phyloP scores from a whole-genome alignment of 1,140 invertebrate species.

The Cherax destructor region DNA sequence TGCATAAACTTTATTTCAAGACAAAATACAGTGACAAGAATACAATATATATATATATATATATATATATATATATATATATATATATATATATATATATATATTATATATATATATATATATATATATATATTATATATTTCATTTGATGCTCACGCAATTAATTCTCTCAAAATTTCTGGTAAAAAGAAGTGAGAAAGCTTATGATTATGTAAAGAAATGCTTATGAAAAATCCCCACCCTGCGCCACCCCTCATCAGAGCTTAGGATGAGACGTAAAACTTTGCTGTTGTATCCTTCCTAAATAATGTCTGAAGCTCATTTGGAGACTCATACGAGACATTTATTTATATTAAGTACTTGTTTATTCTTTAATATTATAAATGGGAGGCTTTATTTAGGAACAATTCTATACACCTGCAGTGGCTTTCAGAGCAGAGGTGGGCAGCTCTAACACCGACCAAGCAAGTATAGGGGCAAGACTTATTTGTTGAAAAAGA shows the following conservation, averaged over 20 bases:
- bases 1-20: too few relatives aligned
- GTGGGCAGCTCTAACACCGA: slow-evolving; percentile 16
- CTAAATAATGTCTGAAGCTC: not conserved
- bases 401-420: not conserved
- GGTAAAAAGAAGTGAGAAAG: not conserved
- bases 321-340: not conserved
- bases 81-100: too few relatives aligned
- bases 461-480: slow-evolving; percentile 8
- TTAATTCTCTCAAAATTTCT: not conserved
- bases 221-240: not conserved
- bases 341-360: not conserved
- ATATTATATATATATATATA: too few relatives aligned
- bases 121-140: too few relatives aligned
- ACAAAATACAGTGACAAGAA: too few relatives aligned
- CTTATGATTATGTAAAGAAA: not conserved
- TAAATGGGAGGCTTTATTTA: slow-evolving; percentile 22
- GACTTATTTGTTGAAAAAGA: slow-evolving; percentile 27
- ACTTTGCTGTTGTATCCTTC: not conserved
- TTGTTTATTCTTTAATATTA: not conserved
- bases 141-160: not conserved
- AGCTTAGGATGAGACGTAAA: not conserved
- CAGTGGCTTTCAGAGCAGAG: not conserved
- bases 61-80: too few relatives aligned
- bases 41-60: too few relatives aligned
- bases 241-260: not conserved